Percentiles rank a stretch among this genome's conserved stretches.
phyloP scores from a whole-genome alignment of 2,797 vertebrate genomes.

The Florisuga fusca region DNA sequence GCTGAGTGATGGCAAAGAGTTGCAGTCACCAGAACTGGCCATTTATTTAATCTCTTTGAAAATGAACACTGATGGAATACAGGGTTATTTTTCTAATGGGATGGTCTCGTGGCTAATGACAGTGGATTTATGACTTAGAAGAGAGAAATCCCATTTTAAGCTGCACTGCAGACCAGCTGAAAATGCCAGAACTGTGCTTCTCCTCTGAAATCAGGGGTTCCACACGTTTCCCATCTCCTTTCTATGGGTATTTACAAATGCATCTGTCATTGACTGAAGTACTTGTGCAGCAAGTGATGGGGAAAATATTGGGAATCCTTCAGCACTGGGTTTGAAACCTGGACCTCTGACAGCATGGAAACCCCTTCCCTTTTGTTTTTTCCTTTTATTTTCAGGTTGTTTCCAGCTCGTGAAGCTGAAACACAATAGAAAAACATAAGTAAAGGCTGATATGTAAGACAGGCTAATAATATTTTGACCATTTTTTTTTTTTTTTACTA shows the following conservation, averaged over 20 bases:
- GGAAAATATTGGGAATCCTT: not conserved
- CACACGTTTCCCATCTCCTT: not conserved
- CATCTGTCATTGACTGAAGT: not conserved
- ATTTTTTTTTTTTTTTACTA: not conserved
- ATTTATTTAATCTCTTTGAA: not conserved
- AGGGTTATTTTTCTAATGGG: not conserved
- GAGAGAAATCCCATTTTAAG: not conserved
- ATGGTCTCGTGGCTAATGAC: not conserved
- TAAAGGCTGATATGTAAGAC: not conserved
- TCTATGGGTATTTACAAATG: not conserved
- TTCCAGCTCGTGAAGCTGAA: not conserved
- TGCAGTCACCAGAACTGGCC: not conserved
- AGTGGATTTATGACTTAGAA: not conserved
- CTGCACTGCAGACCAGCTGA: not conserved
- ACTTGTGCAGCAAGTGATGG: not conserved
- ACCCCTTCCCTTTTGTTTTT: not conserved
- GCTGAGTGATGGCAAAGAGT: not conserved
- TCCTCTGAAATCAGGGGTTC: not conserved
- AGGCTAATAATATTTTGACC: not conserved
- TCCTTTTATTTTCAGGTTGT: not conserved
- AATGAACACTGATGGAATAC: not conserved
- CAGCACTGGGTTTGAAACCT: not conserved
- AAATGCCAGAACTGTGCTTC: not conserved
- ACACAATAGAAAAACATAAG: not conserved
- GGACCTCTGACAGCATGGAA: not conserved